Evolutionary conservation across 2,113 vertebrate species (phyloP).

Genomic region (Cyrtonyx montezumae): DNA sequence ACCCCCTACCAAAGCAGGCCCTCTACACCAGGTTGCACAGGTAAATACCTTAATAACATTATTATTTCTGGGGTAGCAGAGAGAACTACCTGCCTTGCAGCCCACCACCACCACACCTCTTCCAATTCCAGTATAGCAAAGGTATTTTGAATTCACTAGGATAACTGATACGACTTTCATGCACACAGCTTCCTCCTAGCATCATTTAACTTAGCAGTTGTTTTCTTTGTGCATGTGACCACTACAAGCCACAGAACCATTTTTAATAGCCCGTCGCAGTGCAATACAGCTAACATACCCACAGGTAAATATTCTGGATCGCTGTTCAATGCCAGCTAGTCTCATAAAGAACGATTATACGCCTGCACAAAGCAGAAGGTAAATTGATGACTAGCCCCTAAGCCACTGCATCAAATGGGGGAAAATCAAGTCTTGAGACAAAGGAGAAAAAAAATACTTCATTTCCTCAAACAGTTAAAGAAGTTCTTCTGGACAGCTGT

Average conservation of each 20-base stretch:
- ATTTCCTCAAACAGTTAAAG: conserved; percentile 26
- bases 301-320: background rate
- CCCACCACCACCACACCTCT: background rate
- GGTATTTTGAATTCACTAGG: background rate
- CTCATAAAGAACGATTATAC: background rate
- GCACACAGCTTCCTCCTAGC: background rate
- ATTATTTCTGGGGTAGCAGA: background rate
- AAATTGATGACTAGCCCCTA: background rate
- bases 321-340: conserved; percentile 14
- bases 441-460: conserved; percentile 4
- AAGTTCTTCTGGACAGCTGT: conserved; percentile 37
- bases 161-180: background rate
- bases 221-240: background rate
- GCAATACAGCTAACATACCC: background rate
- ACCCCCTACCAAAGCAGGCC: no score
- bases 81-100: background rate
- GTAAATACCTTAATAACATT: background rate
- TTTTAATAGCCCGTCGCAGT: background rate
- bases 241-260: background rate
- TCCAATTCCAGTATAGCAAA: background rate
- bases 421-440: background rate
- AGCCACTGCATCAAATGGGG: background rate
- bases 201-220: background rate
- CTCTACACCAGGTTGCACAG: no score
- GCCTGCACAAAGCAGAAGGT: background rate